Evolutionary conservation across 2,797 vertebrate species (phyloP).

Genomic region (Acipenser transmontanus): DNA sequence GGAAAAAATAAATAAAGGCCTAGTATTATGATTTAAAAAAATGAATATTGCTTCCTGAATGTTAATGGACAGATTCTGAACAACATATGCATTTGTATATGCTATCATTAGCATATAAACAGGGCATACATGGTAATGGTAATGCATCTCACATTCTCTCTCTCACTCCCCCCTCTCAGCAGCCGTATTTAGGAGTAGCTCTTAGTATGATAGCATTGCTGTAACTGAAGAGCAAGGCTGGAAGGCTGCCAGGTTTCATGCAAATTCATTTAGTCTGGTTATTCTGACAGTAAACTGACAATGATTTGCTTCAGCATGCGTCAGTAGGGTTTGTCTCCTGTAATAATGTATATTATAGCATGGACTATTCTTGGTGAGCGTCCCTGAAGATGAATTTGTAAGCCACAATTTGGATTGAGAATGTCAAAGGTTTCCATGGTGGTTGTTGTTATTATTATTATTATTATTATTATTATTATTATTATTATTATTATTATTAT

Average conservation of each 20-base stretch:
- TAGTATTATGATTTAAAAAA: too few species aligned
- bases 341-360: constrained; percentile 53
- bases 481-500: not conserved
- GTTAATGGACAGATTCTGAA: too few species aligned
- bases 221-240: constrained; percentile 28
- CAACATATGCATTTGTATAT: too few species aligned
- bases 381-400: constrained; percentile 26
- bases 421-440: not conserved
- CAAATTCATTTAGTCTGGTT: constrained; percentile 50
- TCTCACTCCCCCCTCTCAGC: not conserved
- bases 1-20: too few species aligned
- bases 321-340: constrained; percentile 54
- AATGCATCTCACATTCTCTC: not conserved
- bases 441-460: not conserved
- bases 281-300: constrained; percentile 52
- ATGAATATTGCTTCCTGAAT: too few species aligned
- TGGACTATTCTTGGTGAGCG: constrained; percentile 54
- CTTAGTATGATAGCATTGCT: not conserved
- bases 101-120: too few species aligned
- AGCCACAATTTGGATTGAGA: constrained; percentile 3
- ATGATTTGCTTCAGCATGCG: constrained; percentile 43
- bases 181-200: not conserved
- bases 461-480: not conserved
- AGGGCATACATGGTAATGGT: too few species aligned
- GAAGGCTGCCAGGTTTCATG: constrained; percentile 37